phyloP scores from a whole-genome alignment of 2,113 vertebrate genomes.

The Tichodroma muraria region DNA sequence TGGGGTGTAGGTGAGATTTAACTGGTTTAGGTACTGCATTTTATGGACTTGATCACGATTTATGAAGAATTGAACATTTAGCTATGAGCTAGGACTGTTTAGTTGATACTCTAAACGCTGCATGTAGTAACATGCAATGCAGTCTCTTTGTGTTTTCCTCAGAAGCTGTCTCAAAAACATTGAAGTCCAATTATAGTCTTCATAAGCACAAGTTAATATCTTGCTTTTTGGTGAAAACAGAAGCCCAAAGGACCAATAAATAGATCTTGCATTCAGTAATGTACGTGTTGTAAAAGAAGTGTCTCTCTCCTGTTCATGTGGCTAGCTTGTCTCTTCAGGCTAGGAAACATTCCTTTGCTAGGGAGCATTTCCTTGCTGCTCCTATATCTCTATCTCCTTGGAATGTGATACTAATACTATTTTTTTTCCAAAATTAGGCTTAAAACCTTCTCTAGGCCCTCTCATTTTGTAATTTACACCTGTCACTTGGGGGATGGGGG shows the following conservation, averaged over 20 bases:
- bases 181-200: neutral
- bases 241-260: neutral
- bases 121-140: neutral
- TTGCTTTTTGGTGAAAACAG: neutral
- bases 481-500: rapidly evolving
- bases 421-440: neutral
- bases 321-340: neutral
- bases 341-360: neutral
- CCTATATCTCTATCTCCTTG: neutral
- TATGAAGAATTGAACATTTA: neutral
- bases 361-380: neutral
- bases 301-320: neutral
- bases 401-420: neutral
- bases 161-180: neutral
- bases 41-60: no score
- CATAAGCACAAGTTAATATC: neutral
- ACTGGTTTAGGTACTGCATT: neutral
- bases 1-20: neutral
- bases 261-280: neutral
- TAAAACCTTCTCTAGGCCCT: neutral
- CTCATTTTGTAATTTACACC: neutral
- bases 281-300: rapidly evolving
- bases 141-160: rapidly evolving
- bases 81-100: neutral
- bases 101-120: neutral